phyloP scores from a whole-genome alignment of 2,797 vertebrate species.

The Hemibagrus guttatus region DNA sequence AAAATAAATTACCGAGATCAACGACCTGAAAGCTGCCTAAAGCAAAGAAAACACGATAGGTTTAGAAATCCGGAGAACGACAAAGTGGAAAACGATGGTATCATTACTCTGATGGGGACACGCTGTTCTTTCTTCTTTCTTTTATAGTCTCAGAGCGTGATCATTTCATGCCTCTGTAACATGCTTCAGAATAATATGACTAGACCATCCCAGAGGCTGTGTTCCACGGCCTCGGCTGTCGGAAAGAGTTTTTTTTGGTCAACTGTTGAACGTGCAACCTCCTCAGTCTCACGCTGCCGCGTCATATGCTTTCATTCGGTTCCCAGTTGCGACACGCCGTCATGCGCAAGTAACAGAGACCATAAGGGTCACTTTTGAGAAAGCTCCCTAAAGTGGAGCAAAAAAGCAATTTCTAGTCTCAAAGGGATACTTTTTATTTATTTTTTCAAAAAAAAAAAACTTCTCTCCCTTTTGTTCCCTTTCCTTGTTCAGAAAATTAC shows the following conservation, averaged over 20 bases:
- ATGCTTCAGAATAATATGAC: conserved; percentile 27
- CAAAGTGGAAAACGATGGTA: conserved; percentile 21
- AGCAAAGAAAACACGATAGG: conserved; percentile 34
- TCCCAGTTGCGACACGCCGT: background rate
- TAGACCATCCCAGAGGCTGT: conserved; percentile 19
- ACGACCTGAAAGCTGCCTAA: conserved; percentile 48
- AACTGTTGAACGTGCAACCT: conserved; percentile 22
- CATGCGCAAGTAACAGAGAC: background rate
- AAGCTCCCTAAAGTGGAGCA: background rate
- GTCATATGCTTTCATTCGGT: background rate
- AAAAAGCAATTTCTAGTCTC: conserved; percentile 24
- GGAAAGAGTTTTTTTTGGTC: background rate
- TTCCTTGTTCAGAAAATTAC: conserved; percentile 29
- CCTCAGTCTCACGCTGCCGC: background rate
- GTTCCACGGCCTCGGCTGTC: background rate
- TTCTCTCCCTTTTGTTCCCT: conserved; percentile 12
- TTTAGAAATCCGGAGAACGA: conserved; percentile 32
- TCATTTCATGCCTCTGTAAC: conserved; percentile 18
- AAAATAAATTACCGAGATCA: conserved; percentile 50
- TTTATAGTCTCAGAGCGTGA: conserved; percentile 1
- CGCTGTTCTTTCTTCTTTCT: background rate
- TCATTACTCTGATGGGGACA: conserved; percentile 39
- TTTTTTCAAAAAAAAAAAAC: no score
- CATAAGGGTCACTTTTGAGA: conserved; percentile 29
- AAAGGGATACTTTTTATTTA: background rate